Percentiles rank a stretch among this genome's conserved stretches.
These are phyloP conservation scores for Iphiclides podalirius DNA, from an alignment of 2,888 invertebrate species.

Conservation along the genomic window DNA sequence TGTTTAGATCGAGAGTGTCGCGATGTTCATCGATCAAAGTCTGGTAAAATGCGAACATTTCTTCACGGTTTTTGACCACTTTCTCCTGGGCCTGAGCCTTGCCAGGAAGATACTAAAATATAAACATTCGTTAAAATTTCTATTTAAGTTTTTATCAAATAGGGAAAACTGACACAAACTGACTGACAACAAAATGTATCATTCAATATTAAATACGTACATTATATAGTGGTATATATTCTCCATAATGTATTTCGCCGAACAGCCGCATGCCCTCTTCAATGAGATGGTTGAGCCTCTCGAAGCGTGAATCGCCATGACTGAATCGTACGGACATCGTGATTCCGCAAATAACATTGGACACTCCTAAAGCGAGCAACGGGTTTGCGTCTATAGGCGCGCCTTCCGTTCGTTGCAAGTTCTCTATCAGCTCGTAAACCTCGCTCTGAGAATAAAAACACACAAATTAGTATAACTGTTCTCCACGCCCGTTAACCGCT, in stretches of 20 bases:
- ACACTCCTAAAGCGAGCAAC: constrained; percentile 88
- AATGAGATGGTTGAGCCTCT: constrained; percentile 90
- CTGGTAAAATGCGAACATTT: constrained; percentile 92
- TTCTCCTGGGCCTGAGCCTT: constrained; percentile 82
- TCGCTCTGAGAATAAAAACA: constrained; percentile 79
- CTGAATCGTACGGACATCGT: constrained; percentile 93
- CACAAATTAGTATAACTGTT: constrained; percentile 22
- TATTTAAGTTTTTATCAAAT: not conserved
- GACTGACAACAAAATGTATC: too few relatives aligned
- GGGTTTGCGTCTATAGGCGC: constrained; percentile 87
- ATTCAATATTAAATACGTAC: constrained; percentile 42
- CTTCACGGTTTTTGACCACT: constrained; percentile 85
- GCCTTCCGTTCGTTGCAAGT: constrained; percentile 82
- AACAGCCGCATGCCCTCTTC: constrained; percentile 95
- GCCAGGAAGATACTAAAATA: constrained; percentile 78
- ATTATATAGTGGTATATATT: constrained; percentile 90
- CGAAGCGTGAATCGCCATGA: constrained; percentile 87
- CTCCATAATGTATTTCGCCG: constrained; percentile 89
- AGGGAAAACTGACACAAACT: too few relatives aligned
- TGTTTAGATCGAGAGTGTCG: constrained; percentile 85
- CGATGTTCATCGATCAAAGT: constrained; percentile 91
- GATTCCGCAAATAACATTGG: constrained; percentile 94
- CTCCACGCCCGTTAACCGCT: constrained; percentile 3
- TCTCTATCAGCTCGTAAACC: constrained; percentile 86
- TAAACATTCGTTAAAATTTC: not conserved